Percentiles rank a stretch among this genome's conserved stretches.
Evolutionary conservation across 2,797 vertebrate species (phyloP).

Genomic region (Sebastiscus albofasciatus): DNA sequence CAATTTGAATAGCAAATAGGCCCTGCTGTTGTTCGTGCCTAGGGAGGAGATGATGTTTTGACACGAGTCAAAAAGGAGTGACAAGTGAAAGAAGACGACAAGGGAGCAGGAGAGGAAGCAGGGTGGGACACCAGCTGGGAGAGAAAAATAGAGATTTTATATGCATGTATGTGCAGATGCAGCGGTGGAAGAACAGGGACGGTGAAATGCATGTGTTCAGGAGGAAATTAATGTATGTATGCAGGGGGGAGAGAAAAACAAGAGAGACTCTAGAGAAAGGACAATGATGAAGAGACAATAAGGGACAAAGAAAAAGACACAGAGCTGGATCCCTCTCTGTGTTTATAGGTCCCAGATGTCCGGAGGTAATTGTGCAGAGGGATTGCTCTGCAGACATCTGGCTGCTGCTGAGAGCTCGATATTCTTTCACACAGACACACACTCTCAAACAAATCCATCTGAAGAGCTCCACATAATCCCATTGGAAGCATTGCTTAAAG

Average conservation of each 20-base stretch:
- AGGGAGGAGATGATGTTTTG: slow-evolving; percentile 45
- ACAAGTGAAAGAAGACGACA: slow-evolving; percentile 28
- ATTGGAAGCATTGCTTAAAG: slow-evolving; percentile 56
- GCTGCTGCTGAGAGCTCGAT: slow-evolving; percentile 62
- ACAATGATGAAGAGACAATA: slow-evolving; percentile 60
- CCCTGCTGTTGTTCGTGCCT: slow-evolving; percentile 24
- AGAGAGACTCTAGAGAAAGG: slow-evolving; percentile 33
- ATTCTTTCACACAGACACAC: slow-evolving; percentile 42
- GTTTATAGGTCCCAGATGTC: slow-evolving; percentile 81
- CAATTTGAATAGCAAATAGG: slow-evolving; percentile 71
- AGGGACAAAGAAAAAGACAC: slow-evolving; percentile 36
- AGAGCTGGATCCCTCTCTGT: slow-evolving; percentile 39
- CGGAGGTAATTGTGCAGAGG: slow-evolving; percentile 76
- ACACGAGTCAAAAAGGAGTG: slow-evolving; percentile 47
- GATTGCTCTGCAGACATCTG: slow-evolving; percentile 78
- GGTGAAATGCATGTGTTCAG: slow-evolving; percentile 8
- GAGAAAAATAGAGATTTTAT: background rate
- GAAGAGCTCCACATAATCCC: slow-evolving; percentile 62
- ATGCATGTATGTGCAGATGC: slow-evolving; percentile 19
- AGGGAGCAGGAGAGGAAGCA: background rate
- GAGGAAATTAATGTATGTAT: slow-evolving; percentile 23
- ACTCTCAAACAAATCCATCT: slow-evolving; percentile 57
- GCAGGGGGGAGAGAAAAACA: background rate
- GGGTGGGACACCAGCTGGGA: slow-evolving; percentile 31
- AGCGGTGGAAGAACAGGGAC: background rate